A percentile compares a stretch with the other conserved stretches of the same genome.
phyloP scores from a whole-genome alignment of 92 coral and sea anemone species.

The Zoanthus sansibaricus region DNA sequence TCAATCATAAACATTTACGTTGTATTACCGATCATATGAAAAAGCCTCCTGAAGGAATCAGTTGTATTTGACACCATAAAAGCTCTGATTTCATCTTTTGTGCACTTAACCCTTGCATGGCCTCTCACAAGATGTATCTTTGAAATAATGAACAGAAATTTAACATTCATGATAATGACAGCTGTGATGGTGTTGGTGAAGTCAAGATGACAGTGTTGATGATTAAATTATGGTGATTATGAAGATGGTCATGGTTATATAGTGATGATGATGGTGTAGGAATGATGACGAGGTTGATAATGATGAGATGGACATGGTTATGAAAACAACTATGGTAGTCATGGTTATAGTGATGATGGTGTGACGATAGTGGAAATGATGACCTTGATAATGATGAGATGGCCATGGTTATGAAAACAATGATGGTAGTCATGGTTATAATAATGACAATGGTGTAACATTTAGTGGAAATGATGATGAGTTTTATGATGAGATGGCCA shows the following conservation, averaged over 20 bases:
- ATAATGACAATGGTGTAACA: too few species aligned
- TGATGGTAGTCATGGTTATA: too few species aligned
- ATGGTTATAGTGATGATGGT: too few species aligned
- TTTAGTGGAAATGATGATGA: neutral
- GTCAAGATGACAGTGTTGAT: neutral
- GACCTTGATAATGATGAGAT: neutral
- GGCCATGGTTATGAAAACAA: neutral
- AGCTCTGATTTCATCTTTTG: slow-evolving; percentile 89
- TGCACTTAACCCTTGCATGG: slow-evolving; percentile 71
- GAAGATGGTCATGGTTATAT: too few species aligned
- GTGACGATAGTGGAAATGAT: neutral
- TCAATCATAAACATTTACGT: neutral
- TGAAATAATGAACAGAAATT: neutral
- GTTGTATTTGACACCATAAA: slow-evolving; percentile 89
- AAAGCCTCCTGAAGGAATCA: slow-evolving; percentile 89
- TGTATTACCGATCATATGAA: slow-evolving; percentile 90
- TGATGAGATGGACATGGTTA: neutral
- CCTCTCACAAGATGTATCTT: slow-evolving; percentile 93
- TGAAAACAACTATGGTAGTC: neutral
- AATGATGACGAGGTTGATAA: neutral
- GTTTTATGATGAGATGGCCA: neutral
- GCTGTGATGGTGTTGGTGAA: neutral
- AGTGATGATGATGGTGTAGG: too few species aligned
- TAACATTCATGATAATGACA: neutral
- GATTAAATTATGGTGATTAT: too few species aligned